Evolutionary conservation across 1,140 invertebrate species (phyloP).

Genomic region (Sweltsa coloradensis): DNA sequence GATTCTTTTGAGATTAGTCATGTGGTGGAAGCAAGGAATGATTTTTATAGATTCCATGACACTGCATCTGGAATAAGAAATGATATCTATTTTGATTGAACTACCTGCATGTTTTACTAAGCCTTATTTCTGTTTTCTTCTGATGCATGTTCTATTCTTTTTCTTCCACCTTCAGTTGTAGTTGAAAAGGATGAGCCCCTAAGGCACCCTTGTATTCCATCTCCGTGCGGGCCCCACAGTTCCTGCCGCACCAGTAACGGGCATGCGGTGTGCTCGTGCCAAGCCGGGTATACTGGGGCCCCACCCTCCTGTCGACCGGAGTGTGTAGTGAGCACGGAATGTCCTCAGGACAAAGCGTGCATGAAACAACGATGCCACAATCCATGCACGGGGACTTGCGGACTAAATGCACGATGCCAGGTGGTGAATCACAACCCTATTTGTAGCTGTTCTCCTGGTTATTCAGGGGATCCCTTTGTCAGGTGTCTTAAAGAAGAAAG

Average conservation of each 20-base stretch:
- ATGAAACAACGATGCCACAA: constrained; percentile 64
- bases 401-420: constrained; percentile 56
- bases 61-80: too few species aligned
- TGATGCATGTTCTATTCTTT: not conserved
- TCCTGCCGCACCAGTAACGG: constrained; percentile 51
- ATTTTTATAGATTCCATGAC: too few species aligned
- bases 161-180: not conserved
- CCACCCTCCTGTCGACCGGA: constrained; percentile 66
- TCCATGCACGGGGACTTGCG: constrained; percentile 68
- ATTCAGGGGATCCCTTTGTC: constrained; percentile 58
- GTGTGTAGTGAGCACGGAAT: constrained; percentile 67
- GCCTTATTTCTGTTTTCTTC: too few species aligned
- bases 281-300: constrained; percentile 41
- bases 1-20: too few species aligned
- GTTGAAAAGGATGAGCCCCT: constrained; percentile 7
- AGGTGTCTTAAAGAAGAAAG: constrained; percentile 31
- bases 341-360: constrained; percentile 61
- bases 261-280: constrained; percentile 55
- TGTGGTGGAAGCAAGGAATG: too few species aligned
- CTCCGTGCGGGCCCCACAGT: constrained; percentile 58
- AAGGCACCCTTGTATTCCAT: constrained; percentile 33
- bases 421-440: constrained; percentile 63
- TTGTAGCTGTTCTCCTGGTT: constrained; percentile 52
- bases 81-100: not conserved
- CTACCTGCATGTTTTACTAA: not conserved